These are phyloP conservation scores for Himalopsyche phryganea DNA, from an alignment of 1,140 invertebrate species.

Conservation along the genomic window DNA sequence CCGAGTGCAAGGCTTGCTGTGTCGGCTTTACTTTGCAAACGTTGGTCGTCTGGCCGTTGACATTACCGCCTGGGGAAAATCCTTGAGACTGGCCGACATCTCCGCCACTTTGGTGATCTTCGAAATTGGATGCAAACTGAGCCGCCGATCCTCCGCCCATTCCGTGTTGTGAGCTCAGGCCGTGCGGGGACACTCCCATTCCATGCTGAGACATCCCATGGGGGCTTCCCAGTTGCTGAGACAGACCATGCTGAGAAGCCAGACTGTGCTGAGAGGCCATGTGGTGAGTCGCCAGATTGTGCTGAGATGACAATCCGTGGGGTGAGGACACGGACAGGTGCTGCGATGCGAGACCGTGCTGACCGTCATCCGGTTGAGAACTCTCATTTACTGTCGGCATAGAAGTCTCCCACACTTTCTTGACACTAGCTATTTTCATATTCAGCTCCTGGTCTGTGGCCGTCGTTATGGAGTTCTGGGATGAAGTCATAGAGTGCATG, in stretches of 20 bases:
- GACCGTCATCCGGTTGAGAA: conserved; percentile 51
- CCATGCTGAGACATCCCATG: conserved; percentile 25
- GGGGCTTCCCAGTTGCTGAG: conserved; percentile 27
- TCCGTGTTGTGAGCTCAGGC: conserved; percentile 23
- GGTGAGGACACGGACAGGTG: conserved; percentile 41
- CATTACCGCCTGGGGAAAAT: conserved; percentile 40
- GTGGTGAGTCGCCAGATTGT: conserved; percentile 34
- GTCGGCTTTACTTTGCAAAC: conserved; percentile 53
- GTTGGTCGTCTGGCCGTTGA: conserved; percentile 41
- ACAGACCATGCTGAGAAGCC: conserved; percentile 28
- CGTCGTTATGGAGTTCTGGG: conserved; percentile 48
- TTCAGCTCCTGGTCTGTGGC: conserved; percentile 74
- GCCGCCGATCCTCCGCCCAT: conserved; percentile 23
- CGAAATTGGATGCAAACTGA: conserved; percentile 26
- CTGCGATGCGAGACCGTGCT: conserved; percentile 40
- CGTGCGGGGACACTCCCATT: conserved; percentile 25
- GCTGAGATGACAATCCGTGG: conserved; percentile 38
- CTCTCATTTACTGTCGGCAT: conserved; percentile 69
- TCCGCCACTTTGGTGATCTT: conserved; percentile 27
- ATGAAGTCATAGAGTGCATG: conserved; percentile 55
- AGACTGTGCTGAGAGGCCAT: conserved; percentile 39
- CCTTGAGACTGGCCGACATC: conserved; percentile 33
- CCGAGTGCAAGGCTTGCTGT: conserved; percentile 39
- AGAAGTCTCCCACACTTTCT: conserved; percentile 81
- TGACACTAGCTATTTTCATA: conserved; percentile 90